Conservation (phyloP, 2,888 invertebrate species). For the Ariolimax columbianus region DNA sequence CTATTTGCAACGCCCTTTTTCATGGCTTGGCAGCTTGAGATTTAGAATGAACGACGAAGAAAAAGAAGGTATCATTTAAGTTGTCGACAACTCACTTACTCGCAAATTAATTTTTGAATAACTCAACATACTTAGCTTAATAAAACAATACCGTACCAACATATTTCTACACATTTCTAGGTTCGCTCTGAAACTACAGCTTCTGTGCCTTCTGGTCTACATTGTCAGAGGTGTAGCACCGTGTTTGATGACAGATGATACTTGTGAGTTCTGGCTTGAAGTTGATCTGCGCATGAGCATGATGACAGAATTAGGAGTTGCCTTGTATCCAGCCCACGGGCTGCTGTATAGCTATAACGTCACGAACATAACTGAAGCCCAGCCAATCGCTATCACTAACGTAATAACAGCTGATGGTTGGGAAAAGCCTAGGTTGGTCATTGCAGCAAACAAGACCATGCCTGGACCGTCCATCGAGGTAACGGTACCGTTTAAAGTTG, state of each 20-base stretch:
- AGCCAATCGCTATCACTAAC: constrained; percentile 40
- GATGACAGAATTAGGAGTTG: constrained; percentile 51
- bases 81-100: too few relatives aligned
- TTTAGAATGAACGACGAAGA: too few relatives aligned
- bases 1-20: too few relatives aligned
- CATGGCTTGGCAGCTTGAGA: too few relatives aligned
- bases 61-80: too few relatives aligned
- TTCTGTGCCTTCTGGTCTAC: not conserved
- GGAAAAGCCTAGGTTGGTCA: constrained; percentile 60
- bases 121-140: too few relatives aligned
- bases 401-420: constrained; percentile 71
- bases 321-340: constrained; percentile 45
- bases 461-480: constrained; percentile 71
- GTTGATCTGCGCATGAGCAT: constrained; percentile 44
- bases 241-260: constrained; percentile 31
- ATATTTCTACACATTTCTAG: too few relatives aligned
- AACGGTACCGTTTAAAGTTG: not conserved
- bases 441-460: constrained; percentile 66
- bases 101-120: too few relatives aligned
- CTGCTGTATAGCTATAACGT: constrained; percentile 51
- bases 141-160: too few relatives aligned
- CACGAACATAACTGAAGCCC: not conserved
- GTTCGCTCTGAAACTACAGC: not conserved
- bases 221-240: not conserved
- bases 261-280: constrained; percentile 54